A percentile compares a stretch with the other conserved stretches of the same genome.
Conservation (phyloP, 2,888 invertebrate species). For the Dysmachus trigonus region DNA sequence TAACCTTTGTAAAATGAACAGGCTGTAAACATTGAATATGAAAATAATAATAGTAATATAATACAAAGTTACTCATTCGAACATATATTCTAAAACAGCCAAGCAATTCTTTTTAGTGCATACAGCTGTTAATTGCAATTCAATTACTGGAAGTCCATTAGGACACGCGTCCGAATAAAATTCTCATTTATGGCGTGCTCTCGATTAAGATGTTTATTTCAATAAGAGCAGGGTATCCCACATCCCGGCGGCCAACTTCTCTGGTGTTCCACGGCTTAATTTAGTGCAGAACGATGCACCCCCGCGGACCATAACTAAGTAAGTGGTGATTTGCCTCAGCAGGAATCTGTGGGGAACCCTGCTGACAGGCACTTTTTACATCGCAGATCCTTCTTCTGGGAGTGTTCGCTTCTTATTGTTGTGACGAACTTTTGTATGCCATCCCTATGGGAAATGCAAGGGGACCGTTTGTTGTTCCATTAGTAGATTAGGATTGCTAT, state of each 20-base stretch:
- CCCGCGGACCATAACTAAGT: conserved; percentile 43
- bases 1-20: no score
- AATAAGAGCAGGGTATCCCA: neutral
- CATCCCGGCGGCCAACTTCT: neutral
- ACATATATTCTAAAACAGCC: neutral
- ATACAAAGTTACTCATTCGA: neutral
- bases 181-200: conserved; percentile 40
- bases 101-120: neutral
- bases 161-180: conserved; percentile 39
- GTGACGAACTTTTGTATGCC: conserved; percentile 19
- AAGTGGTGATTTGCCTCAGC: conserved; percentile 50
- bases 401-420: neutral
- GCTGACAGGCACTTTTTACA: conserved; percentile 41
- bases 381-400: neutral
- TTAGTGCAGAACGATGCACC: conserved; percentile 21
- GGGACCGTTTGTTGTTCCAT: conserved; percentile 46
- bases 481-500: conserved; percentile 48
- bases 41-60: neutral
- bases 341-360: conserved; percentile 45
- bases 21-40: neutral
- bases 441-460: neutral
- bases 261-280: neutral
- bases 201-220: conserved; percentile 39
- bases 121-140: conserved; percentile 11
- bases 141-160: conserved; percentile 25